Conservation (phyloP, 2,797 vertebrate species). For the Anableps anableps region DNA sequence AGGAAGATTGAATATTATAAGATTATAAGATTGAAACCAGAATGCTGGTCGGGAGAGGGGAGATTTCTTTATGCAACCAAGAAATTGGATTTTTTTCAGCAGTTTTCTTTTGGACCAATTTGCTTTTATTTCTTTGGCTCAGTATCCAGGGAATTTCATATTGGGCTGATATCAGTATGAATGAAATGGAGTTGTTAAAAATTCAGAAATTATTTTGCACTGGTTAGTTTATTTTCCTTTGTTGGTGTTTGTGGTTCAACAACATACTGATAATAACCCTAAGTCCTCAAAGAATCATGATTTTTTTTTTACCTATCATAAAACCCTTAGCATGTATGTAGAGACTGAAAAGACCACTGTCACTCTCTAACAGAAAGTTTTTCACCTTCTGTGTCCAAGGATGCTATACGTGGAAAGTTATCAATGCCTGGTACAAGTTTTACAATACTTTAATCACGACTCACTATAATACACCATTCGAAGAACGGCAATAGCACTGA, state of each 20-base stretch:
- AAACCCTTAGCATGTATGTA: constrained; percentile 20
- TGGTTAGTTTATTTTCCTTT: constrained; percentile 11
- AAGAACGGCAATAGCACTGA: too few relatives aligned
- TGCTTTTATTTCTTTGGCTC: constrained; percentile 14
- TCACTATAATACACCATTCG: too few relatives aligned
- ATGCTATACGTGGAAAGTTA: constrained; percentile 9
- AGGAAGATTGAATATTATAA: constrained; percentile 51
- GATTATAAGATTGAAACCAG: too few relatives aligned
- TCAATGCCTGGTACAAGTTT: too few relatives aligned
- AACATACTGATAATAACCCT: not conserved
- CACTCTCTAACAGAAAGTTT: constrained; percentile 6
- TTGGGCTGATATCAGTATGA: constrained; percentile 27
- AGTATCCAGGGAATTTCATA: constrained; percentile 44
- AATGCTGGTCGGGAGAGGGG: constrained; percentile 54
- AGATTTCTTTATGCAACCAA: constrained; percentile 61
- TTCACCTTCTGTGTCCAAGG: constrained; percentile 34
- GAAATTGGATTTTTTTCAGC: constrained; percentile 48
- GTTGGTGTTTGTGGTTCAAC: not conserved
- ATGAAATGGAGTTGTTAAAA: constrained; percentile 47
- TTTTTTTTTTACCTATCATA: constrained; percentile 27
- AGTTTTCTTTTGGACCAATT: constrained; percentile 21
- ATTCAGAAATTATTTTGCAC: constrained; percentile 46
- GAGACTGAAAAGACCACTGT: constrained; percentile 16
- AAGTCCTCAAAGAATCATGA: constrained; percentile 20
- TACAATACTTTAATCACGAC: too few relatives aligned